Evolutionary conservation across 2,113 vertebrate genomes (phyloP), one percentile per base, ranked within the genome.

Genomic region (Colistium nudipinnis): DNA sequence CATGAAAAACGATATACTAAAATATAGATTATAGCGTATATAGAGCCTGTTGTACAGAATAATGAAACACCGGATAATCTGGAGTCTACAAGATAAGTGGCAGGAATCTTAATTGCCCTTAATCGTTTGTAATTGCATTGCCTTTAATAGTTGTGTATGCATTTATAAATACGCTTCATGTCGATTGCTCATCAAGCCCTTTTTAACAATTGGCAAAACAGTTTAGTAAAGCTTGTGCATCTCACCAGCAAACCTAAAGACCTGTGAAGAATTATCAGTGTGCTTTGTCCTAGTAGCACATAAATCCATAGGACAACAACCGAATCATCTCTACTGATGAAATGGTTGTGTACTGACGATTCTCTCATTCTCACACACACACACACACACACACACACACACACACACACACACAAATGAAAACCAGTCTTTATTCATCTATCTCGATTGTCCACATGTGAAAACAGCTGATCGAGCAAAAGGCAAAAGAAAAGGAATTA

Each of bases 391-490:
- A 25, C 30, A 25, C 31, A 28, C 55, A 24, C 38, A 25, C 35
- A n/a, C 53, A 39, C 38, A 56, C 53, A 63, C n/a, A 54, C 27
- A 30, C 24, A 64, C 43, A 69, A 38, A 73, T 55, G 52, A 74
- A 82, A 77, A 67, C 31, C 10, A 69, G 36, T 49, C 52, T 80
- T 65, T 66, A 55, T 81, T 83, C 38, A 84, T 86, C 68, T 44
- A 53, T 22, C 33, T 70, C 24, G 7, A 79, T 70, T 67, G 68
- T 66, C 64, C 54, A 69, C 52, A 69, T 14, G 17, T 51, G 55
- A 74, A 79, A 87, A 83, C 35, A 70, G 84, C 72, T 84, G 86
- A 86, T 73, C 3, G 27, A 47, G 75, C 69, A 76, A 74, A 78
- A 75, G 33, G 52, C 56, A 41, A 53, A 11, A 1, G 27, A 51